Evolutionary conservation across 2,888 invertebrate species (phyloP), one percentile per base, ranked within the genome.

Genomic region (Blastobasis lacticolella): DNA sequence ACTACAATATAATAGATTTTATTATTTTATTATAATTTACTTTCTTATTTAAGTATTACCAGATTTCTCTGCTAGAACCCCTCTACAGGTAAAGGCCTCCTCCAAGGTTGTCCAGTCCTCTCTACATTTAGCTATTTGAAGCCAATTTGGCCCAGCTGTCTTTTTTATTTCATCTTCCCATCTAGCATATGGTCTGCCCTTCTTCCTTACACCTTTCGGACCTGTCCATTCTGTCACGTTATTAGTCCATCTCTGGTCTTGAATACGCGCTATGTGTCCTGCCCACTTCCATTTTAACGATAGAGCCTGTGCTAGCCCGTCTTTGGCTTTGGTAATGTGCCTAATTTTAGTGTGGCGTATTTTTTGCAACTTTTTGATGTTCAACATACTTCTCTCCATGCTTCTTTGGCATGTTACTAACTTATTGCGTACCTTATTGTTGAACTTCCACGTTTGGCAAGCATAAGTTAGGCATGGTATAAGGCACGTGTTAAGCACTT

Each of bases 391-490:
- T 9, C 51, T 43, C 38, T 51, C 51, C 44, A 44, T 48, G 10
- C 51, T 44, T 36, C 48, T 23, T 48, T 51, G 51, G n/a, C 48
- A 44, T 37, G 48, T 44, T 9, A 5, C 37, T 10, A 51, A 48
- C 48, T 51, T 51, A n/a, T 51, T 8, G 10, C n/a, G 10, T 9
- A 10, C 23, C 23, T 45, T 45, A 6, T 23, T 45, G 8, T 10
- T 6, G 45, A 45, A 46, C 5, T 46, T 46, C 7, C 45, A 23
- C 4, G 56, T 57, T 53, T 56, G 55, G 45, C 56, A 59, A n/a
- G 54, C 58, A 49, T 61, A 60, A n/a, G 57, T 58, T 8, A 61
- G 49, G 10, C 55, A 57, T 0, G 57, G 59, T 50, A 60, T 45
- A 10, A 59, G 54, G 49, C 57, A 58, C 38, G 57, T 45, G 0